Evolutionary conservation across 2,888 invertebrate genomes (phyloP), one percentile per base, ranked within the genome.

Genomic region (Lottia gigantea): DNA sequence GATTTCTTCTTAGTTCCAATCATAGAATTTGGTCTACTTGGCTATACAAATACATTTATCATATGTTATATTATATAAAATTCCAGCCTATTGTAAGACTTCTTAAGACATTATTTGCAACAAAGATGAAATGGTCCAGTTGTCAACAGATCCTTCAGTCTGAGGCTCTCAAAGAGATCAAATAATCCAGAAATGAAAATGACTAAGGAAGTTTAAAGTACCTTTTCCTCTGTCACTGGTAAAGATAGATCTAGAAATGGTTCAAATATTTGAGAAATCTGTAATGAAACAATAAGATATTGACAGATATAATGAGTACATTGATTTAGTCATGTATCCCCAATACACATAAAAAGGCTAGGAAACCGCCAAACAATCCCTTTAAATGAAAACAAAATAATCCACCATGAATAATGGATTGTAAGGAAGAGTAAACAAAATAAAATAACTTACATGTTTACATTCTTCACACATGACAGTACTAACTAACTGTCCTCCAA

Each of bases 171-270:
- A n/a, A n/a, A n/a, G 31, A 40, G 40, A 40, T 26, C 12, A 46
- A 47, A 49, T n/a, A 8, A 64, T 49, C 63, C 15, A 40, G 19
- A 46, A 6, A 67, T 40, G 11, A 1, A 40, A 40, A 40, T 40
- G 11, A 40, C 40, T 1, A 40, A 6, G 31, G 2, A 8, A 40
- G 40, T 6, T 40, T 11, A 40, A 40, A 40, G 11, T 73, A 85
- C 86, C 83, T 87, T 87, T 74, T 88, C 87, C 70, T 87, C 90
- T 68, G 88, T 87, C 25, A 98, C 94, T 0, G 98, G 97, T 74
- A 99, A 91, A 73, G 97, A 97, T 77, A 99, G 91, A 89, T 99
- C 98, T 69, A 98, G 91, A 89, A 99, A 98, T 83, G 94, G 94
- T 88, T 98, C 98, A 68, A 94, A 94, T 16, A 95, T 92, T 83